Conservation (phyloP, 2,113 vertebrate genomes). For the Typhlomys cinereus region DNA sequence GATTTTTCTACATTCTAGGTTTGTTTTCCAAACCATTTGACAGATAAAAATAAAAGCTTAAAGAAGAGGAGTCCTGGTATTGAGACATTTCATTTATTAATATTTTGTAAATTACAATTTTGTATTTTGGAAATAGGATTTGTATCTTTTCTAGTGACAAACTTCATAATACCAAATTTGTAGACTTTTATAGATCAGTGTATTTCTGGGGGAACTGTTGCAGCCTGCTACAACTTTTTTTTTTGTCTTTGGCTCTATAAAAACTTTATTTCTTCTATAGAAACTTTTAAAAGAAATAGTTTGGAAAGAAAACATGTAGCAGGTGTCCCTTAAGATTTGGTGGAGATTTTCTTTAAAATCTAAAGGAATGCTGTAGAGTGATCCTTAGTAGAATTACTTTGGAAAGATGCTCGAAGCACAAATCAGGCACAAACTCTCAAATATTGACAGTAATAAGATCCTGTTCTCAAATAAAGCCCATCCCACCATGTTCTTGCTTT, state of each 20-base stretch:
- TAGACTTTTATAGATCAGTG: background rate
- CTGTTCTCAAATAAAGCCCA: conserved; percentile 6
- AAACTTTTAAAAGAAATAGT: conserved; percentile 60
- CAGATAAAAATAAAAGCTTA: conserved; percentile 50
- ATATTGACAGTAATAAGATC: background rate
- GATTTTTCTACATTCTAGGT: conserved; percentile 61
- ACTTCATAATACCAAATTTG: background rate
- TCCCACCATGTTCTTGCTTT: background rate
- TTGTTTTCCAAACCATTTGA: conserved; percentile 47
- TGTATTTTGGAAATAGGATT: conserved; percentile 52
- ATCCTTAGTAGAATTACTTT: conserved; percentile 6
- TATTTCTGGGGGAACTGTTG: conserved; percentile 26
- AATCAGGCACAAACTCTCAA: background rate
- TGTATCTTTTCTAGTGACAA: background rate
- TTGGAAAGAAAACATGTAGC: conserved; percentile 62
- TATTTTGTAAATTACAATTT: conserved; percentile 42
- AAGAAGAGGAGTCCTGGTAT: conserved; percentile 42
- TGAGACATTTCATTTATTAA: conserved; percentile 30
- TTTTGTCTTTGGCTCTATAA: conserved; percentile 70
- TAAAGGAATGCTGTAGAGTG: conserved; percentile 4
- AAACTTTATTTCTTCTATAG: conserved; percentile 35
- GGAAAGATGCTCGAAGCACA: conserved; percentile 48
- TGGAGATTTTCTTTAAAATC: conserved; percentile 60
- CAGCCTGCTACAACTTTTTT: background rate
- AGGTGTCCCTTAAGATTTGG: conserved; percentile 62